Evolutionary conservation across 2,797 vertebrate species (phyloP).

Genomic region (Pseudochirops corinnae): DNA sequence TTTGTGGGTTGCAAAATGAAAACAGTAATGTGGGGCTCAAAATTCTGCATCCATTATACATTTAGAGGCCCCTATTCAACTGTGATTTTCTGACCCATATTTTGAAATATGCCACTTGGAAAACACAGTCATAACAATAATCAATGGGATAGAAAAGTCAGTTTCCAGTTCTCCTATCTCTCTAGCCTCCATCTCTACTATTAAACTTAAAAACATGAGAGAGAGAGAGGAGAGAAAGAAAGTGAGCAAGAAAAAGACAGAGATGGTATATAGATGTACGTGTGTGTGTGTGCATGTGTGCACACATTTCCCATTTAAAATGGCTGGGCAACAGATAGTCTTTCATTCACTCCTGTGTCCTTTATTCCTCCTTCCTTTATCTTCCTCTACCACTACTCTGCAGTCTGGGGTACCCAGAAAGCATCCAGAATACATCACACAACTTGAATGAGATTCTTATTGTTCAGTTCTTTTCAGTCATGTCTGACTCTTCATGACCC

Average conservation of each 20-base stretch:
- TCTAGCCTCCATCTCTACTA: background rate
- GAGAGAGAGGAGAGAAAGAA: accelerated
- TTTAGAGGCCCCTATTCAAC: background rate
- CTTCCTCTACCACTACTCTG: background rate
- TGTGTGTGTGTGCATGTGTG: too few species aligned
- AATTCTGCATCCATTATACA: background rate
- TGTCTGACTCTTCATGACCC: too few species aligned
- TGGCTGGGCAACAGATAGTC: background rate
- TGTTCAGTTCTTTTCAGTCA: background rate
- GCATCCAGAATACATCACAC: background rate
- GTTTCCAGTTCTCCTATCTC: background rate
- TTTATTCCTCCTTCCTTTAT: background rate
- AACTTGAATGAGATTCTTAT: background rate
- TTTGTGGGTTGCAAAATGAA: background rate
- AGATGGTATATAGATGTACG: background rate
- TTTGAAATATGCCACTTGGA: background rate
- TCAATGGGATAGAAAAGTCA: background rate
- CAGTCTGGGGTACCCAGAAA: background rate
- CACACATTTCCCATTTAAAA: background rate
- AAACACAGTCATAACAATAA: background rate
- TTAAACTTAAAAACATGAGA: background rate
- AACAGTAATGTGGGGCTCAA: background rate
- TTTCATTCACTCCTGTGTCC: too few species aligned
- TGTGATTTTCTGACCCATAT: background rate
- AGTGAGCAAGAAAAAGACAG: background rate